phyloP scores from a whole-genome alignment of 2,888 invertebrate genomes.

The Plemyria rubiginata region DNA sequence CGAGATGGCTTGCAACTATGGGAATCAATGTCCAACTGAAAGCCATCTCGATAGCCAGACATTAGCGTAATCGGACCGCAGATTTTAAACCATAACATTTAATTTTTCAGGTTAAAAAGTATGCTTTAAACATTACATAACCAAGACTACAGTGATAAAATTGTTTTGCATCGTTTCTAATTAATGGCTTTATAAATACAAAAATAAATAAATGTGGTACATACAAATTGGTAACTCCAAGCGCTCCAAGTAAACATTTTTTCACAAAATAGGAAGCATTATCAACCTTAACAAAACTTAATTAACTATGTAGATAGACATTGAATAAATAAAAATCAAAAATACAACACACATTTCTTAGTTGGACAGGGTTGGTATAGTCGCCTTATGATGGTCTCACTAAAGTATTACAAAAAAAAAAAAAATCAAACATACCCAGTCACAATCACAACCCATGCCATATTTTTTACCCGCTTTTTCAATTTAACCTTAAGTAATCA shows the following conservation, averaged over 20 bases:
- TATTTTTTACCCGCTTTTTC: not conserved
- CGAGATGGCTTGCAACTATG: too few relatives aligned
- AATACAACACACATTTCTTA: not conserved
- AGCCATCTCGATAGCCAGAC: too few relatives aligned
- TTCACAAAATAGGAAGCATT: slow-evolving; percentile 32
- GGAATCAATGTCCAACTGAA: too few relatives aligned
- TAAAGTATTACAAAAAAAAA: not conserved
- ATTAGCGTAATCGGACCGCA: too few relatives aligned
- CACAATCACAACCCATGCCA: slow-evolving; percentile 14
- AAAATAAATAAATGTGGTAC: slow-evolving; percentile 19
- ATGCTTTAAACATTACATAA: too few relatives aligned
- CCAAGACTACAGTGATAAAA: too few relatives aligned
- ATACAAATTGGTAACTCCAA: slow-evolving; percentile 33
- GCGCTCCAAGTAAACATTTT: slow-evolving; percentile 3
- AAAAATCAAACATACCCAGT: slow-evolving; percentile 15
- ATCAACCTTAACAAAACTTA: slow-evolving; percentile 43
- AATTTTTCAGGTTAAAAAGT: too few relatives aligned
- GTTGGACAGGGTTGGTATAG: too few relatives aligned
- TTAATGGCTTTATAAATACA: not conserved
- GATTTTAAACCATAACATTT: too few relatives aligned
- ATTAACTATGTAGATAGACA: slow-evolving; percentile 16
- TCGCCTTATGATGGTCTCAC: too few relatives aligned
- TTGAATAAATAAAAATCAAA: slow-evolving; percentile 13
- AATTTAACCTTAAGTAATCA: too few relatives aligned
- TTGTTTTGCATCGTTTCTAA: not conserved